Percentiles rank a stretch among this genome's conserved stretches.
These are phyloP conservation scores for Toxotes jaculatrix DNA, from an alignment of 2,113 vertebrate species.

Conservation along the genomic window DNA sequence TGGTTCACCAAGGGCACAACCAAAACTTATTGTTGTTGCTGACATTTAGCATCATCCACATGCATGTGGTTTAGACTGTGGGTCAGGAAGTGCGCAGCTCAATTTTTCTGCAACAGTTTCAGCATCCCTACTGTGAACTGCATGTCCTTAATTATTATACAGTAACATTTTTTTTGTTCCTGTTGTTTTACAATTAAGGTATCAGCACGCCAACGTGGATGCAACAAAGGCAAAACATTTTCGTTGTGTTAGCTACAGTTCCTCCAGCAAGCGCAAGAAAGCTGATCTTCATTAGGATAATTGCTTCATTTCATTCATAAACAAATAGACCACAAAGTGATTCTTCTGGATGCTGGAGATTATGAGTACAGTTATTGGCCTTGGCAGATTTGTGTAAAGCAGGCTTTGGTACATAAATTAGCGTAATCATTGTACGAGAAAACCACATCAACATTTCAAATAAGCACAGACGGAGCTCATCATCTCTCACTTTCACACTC, in stretches of 20 bases:
- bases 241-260: slow-evolving; percentile 36
- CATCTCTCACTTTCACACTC: slow-evolving; percentile 68
- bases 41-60: slow-evolving; percentile 75
- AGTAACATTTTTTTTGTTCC: slow-evolving; percentile 32
- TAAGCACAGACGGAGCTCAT: slow-evolving; percentile 72
- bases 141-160: slow-evolving; percentile 50
- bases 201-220: slow-evolving; percentile 18
- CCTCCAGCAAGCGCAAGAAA: slow-evolving; percentile 42
- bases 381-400: slow-evolving; percentile 76
- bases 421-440: slow-evolving; percentile 58
- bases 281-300: slow-evolving; percentile 76
- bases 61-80: slow-evolving; percentile 72
- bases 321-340: slow-evolving; percentile 72
- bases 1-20: slow-evolving; percentile 35
- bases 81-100: slow-evolving; percentile 79
- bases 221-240: slow-evolving; percentile 40
- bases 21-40: slow-evolving; percentile 63
- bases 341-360: slow-evolving; percentile 71
- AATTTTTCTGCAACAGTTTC: slow-evolving; percentile 62
- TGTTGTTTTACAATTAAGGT: slow-evolving; percentile 53
- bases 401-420: slow-evolving; percentile 75
- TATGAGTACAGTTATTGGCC: slow-evolving; percentile 67
- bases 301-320: slow-evolving; percentile 74
- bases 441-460: slow-evolving; percentile 71
- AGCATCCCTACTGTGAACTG: slow-evolving; percentile 53